Conservation (phyloP, 2,797 vertebrate genomes). For the Cygnus olor region DNA sequence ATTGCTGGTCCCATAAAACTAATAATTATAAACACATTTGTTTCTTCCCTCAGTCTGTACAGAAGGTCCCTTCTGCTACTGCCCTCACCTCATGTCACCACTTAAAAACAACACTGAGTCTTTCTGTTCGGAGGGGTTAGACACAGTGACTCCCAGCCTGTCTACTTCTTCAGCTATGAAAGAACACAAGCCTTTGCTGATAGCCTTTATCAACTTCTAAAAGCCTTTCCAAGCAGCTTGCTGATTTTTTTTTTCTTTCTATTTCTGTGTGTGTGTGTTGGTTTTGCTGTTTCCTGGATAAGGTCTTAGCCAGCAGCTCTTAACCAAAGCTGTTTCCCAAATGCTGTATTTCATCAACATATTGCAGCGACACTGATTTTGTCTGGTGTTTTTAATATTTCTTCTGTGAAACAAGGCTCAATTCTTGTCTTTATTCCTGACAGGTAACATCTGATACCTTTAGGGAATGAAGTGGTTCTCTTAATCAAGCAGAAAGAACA, state of each 20-base stretch:
- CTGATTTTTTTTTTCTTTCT: neutral
- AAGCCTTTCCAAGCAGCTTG: neutral
- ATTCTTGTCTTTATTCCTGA: constrained; percentile 33
- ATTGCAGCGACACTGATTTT: constrained; percentile 22
- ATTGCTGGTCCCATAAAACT: neutral
- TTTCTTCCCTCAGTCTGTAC: neutral
- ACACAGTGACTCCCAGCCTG: neutral
- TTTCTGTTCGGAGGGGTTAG: constrained; percentile 1
- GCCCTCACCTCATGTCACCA: neutral
- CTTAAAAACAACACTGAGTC: neutral
- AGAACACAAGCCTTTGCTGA: neutral
- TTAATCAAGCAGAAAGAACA: constrained; percentile 11
- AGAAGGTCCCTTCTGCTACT: neutral
- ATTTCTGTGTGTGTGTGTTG: neutral
- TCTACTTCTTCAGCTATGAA: neutral
- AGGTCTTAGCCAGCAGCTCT: constrained; percentile 24
- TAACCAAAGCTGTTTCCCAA: constrained; percentile 20
- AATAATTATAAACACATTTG: constrained; percentile 10
- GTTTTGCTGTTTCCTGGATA: constrained; percentile 33
- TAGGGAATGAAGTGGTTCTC: constrained; percentile 16
- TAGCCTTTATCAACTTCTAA: constrained; percentile 20
- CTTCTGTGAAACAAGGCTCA: constrained; percentile 43
- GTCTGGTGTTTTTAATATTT: constrained; percentile 33
- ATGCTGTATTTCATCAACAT: constrained; percentile 6
- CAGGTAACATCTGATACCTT: constrained; percentile 62